phyloP scores from a whole-genome alignment of 2,888 invertebrate genomes.

The Luperina nickerlii region DNA sequence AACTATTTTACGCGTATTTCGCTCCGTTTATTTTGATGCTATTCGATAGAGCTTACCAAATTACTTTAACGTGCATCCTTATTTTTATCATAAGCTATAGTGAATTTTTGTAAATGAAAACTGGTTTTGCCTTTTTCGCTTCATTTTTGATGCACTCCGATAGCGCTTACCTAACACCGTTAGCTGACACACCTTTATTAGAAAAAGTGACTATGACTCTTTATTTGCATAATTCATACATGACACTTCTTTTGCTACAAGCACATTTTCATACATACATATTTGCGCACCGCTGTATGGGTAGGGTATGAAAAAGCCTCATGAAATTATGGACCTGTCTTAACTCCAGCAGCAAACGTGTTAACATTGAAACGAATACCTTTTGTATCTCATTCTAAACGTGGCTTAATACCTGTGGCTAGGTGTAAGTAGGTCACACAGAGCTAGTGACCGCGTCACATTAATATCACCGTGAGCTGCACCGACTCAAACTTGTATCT shows the following conservation, averaged over 20 bases:
- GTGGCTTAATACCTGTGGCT: background rate
- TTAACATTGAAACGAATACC: conserved; percentile 7
- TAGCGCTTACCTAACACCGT: background rate
- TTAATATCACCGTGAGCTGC: conserved; percentile 38
- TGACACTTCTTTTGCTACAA: background rate
- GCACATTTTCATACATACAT: background rate
- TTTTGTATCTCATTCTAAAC: conserved; percentile 3
- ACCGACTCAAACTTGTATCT: conserved; percentile 33
- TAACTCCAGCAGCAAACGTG: background rate
- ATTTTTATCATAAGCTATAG: background rate
- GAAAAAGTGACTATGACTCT: background rate
- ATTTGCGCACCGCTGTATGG: background rate
- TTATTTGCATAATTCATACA: background rate
- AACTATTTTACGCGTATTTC: background rate
- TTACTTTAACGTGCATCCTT: background rate
- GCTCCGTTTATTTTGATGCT: background rate
- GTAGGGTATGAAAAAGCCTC: background rate
- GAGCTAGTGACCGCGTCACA: conserved; percentile 36
- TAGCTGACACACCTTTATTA: background rate
- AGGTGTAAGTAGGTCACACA: conserved; percentile 44
- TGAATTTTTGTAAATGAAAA: background rate
- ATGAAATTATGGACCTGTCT: conserved; percentile 22
- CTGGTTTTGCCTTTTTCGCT: background rate
- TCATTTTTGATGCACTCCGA: background rate
- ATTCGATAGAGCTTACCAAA: background rate